Conservation (phyloP, 1,140 invertebrate species). For the Anagrus nilaparvatae region DNA sequence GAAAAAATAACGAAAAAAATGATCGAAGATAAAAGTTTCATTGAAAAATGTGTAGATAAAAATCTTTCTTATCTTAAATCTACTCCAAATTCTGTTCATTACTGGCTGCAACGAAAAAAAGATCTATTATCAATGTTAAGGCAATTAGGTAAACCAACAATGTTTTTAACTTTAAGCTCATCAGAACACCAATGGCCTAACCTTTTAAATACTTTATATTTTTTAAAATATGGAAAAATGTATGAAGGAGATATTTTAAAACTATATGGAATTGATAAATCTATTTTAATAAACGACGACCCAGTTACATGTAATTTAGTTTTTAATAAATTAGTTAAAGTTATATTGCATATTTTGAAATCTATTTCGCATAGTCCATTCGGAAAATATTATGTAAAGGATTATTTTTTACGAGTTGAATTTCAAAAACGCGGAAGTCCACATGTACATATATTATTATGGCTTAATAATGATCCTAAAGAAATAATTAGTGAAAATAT, state of each 20-base stretch:
- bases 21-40: too few species aligned
- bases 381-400: constrained; percentile 17
- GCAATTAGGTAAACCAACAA: constrained; percentile 24
- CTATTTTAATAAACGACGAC: constrained; percentile 32
- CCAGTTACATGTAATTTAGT: constrained; percentile 35
- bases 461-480: constrained; percentile 25
- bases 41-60: too few species aligned
- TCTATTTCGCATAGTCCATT: constrained; percentile 19
- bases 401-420: constrained; percentile 27
- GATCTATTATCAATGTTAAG: constrained; percentile 32
- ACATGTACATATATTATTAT: constrained; percentile 25
- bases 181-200: constrained; percentile 29
- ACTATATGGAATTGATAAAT: constrained; percentile 23
- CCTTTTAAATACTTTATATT: constrained; percentile 28
- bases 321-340: constrained; percentile 32
- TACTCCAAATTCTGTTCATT: constrained; percentile 17
- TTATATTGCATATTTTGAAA: too few species aligned
- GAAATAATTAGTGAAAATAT: too few species aligned
- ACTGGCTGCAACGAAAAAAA: constrained; percentile 28
- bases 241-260: constrained; percentile 20
- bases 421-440: constrained; percentile 33
- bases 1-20: too few species aligned
- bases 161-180: constrained; percentile 23
- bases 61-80: constrained; percentile 18
- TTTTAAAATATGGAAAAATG: constrained; percentile 25